phyloP scores from a whole-genome alignment of 2,888 invertebrate genomes.

The Polia nebulosa region DNA sequence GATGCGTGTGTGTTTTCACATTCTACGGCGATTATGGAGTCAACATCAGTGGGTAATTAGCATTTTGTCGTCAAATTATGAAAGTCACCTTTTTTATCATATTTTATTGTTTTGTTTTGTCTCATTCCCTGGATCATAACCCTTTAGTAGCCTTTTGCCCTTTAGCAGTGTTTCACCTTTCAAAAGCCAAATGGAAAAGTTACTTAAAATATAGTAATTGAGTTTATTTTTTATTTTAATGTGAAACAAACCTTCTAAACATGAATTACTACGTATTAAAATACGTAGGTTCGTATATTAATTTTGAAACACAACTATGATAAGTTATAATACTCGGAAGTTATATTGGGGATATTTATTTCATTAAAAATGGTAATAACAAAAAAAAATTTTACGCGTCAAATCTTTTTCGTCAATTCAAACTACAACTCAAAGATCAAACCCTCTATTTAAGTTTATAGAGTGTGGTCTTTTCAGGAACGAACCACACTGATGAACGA shows the following conservation, averaged over 20 bases:
- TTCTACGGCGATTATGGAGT: slow-evolving; percentile 3
- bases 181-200: neutral
- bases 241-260: neutral
- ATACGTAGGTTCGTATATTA: too few species aligned
- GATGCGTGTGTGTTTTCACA: neutral
- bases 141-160: neutral
- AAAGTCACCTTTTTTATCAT: neutral
- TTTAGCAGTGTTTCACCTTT: neutral
- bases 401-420: too few species aligned
- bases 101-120: neutral
- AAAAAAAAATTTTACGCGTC: too few species aligned
- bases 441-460: too few species aligned
- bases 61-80: slow-evolving; percentile 2
- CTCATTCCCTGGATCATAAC: neutral
- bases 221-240: neutral
- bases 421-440: too few species aligned
- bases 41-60: slow-evolving; percentile 10
- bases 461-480: too few species aligned
- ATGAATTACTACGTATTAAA: too few species aligned
- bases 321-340: too few species aligned
- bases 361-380: too few species aligned
- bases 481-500: too few species aligned
- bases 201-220: neutral
- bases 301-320: too few species aligned
- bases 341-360: too few species aligned